A percentile compares a stretch with the other conserved stretches of the same genome.
phyloP scores from a whole-genome alignment of 2,797 vertebrate species.

The Arnoldichthys spilopterus region DNA sequence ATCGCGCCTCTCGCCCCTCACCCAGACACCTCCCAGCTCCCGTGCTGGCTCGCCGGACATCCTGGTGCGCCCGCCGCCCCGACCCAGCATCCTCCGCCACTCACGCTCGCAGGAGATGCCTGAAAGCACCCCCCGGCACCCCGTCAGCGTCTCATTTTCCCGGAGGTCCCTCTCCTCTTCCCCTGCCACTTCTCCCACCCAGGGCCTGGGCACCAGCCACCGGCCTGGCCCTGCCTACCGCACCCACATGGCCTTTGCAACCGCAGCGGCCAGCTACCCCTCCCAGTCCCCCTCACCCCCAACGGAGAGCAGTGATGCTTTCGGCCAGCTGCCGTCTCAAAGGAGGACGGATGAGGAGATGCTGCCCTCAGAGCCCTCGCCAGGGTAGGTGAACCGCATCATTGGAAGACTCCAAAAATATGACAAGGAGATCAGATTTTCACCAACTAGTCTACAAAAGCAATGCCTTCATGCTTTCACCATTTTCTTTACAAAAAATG shows the following conservation, averaged over 20 bases:
- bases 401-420: slow-evolving; percentile 71
- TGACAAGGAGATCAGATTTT: slow-evolving; percentile 67
- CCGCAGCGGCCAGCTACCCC: slow-evolving; percentile 90
- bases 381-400: slow-evolving; percentile 91
- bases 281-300: slow-evolving; percentile 88
- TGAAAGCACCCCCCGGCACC: slow-evolving; percentile 91
- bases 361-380: slow-evolving; percentile 93
- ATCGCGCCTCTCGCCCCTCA: slow-evolving; percentile 95
- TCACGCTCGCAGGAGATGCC: slow-evolving; percentile 89
- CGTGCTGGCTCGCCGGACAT: slow-evolving; percentile 96
- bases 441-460: slow-evolving; percentile 57
- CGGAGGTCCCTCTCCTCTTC: slow-evolving; percentile 85
- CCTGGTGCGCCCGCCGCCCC: slow-evolving; percentile 90
- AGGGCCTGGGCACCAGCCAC: slow-evolving; percentile 84
- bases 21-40: slow-evolving; percentile 97
- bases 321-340: slow-evolving; percentile 92
- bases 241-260: slow-evolving; percentile 89
- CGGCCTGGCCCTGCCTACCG: slow-evolving; percentile 83
- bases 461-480: slow-evolving; percentile 54
- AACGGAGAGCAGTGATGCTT: slow-evolving; percentile 89
- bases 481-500: slow-evolving; percentile 21
- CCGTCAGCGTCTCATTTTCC: slow-evolving; percentile 90
- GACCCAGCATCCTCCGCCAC: slow-evolving; percentile 91
- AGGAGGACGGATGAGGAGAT: slow-evolving; percentile 94
- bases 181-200: slow-evolving; percentile 88